phyloP scores from a whole-genome alignment of 2,797 vertebrate species.

The Amblyraja radiata region DNA sequence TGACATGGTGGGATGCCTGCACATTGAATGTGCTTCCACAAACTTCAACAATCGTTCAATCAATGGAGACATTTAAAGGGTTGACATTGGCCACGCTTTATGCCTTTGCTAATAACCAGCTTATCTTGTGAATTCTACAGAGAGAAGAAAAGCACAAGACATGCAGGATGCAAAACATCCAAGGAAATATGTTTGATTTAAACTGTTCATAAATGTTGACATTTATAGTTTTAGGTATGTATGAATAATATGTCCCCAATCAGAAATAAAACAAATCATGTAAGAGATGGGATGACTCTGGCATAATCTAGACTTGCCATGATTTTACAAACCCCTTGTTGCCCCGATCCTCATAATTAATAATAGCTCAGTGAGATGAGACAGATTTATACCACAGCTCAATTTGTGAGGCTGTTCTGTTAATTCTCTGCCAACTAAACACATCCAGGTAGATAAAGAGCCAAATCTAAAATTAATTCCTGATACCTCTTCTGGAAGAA shows the following conservation, averaged over 20 bases:
- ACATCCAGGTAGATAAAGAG: neutral
- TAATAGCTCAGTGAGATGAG: constrained; percentile 20
- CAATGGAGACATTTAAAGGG: neutral
- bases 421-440: neutral
- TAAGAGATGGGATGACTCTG: neutral
- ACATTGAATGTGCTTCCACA: neutral
- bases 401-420: neutral
- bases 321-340: neutral
- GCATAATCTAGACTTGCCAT: constrained; percentile 13
- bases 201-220: neutral
- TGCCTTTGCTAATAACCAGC: neutral
- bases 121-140: neutral
- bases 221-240: neutral
- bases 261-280: constrained; percentile 1
- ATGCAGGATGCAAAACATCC: neutral
- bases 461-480: neutral
- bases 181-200: neutral
- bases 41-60: neutral
- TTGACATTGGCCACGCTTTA: neutral
- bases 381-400: neutral
- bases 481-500: neutral
- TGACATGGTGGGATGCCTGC: neutral
- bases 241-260: constrained; percentile 3
- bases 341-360: neutral
- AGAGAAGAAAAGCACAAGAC: neutral